Percentiles rank a stretch among this genome's conserved stretches.
These are phyloP conservation scores for Parapsyche elsis DNA, from an alignment of 1,140 invertebrate genomes.

Conservation along the genomic window DNA sequence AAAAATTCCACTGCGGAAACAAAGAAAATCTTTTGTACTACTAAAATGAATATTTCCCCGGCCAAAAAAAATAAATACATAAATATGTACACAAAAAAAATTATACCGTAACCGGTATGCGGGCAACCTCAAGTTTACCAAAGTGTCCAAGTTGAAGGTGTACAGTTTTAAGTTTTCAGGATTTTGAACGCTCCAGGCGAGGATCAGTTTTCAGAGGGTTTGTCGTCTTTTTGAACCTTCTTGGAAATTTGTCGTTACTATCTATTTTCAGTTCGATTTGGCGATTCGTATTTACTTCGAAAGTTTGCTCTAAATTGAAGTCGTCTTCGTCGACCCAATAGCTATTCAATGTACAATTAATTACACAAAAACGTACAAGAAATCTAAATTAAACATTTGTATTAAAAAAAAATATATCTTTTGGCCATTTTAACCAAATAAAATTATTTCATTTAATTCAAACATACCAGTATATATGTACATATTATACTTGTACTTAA, in stretches of 20 bases:
- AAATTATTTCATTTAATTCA: too few relatives aligned
- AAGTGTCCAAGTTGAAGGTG: slow-evolving; percentile 20
- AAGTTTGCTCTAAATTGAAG: background rate
- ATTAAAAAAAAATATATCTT: too few relatives aligned
- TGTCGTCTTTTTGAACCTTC: background rate
- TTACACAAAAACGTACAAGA: too few relatives aligned
- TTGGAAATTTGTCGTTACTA: background rate
- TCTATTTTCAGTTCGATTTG: background rate
- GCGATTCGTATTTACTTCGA: background rate
- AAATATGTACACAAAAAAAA: background rate
- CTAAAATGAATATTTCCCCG: too few relatives aligned
- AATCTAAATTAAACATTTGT: too few relatives aligned
- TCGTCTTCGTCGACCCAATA: too few relatives aligned
- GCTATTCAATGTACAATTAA: too few relatives aligned
- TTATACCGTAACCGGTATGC: background rate
- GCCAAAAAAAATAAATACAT: background rate
- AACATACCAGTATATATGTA: too few relatives aligned
- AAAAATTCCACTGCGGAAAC: background rate
- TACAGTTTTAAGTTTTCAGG: slow-evolving; percentile 4
- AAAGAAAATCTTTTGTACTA: background rate
- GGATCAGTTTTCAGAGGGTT: background rate
- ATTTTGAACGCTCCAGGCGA: background rate
- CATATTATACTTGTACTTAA: too few relatives aligned
- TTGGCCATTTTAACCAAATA: too few relatives aligned
- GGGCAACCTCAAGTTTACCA: background rate